These are phyloP conservation scores for Lanius ludovicianus DNA, from an alignment of 2,113 vertebrate genomes.

Conservation along the genomic window DNA sequence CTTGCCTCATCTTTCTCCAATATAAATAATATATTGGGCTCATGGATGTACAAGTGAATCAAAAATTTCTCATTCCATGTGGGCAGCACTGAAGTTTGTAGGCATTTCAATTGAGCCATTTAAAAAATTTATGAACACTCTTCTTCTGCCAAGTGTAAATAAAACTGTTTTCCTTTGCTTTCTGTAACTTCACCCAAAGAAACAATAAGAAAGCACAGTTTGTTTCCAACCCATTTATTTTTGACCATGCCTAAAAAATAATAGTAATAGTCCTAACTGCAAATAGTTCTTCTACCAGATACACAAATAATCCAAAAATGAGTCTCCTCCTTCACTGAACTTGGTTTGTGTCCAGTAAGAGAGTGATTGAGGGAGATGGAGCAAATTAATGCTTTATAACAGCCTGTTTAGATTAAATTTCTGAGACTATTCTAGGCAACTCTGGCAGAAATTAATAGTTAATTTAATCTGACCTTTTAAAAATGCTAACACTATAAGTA, in stretches of 20 bases:
- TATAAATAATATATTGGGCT: neutral
- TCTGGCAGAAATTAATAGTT: neutral
- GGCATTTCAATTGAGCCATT: neutral
- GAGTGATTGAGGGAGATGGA: neutral
- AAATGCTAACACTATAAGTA: neutral
- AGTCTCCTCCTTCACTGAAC: neutral
- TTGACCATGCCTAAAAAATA: neutral
- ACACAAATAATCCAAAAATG: neutral
- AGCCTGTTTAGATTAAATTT: neutral
- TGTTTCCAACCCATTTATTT: neutral
- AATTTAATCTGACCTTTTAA: constrained; percentile 23
- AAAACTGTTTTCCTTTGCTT: neutral
- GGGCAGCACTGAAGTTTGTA: neutral
- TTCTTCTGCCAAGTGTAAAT: neutral
- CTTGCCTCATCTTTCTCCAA: neutral
- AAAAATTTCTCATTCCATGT: neutral
- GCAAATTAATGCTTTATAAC: neutral
- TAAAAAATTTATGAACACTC: neutral
- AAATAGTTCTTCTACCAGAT: neutral
- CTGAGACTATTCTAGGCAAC: neutral
- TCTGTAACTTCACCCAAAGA: neutral
- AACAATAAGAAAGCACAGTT: neutral
- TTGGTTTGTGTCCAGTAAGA: neutral
- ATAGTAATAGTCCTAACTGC: neutral
- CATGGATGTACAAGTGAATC: neutral